Percentiles rank a stretch among this genome's conserved stretches.
phyloP scores from a whole-genome alignment of 2,113 vertebrate genomes.

The Mus spicilegus region DNA sequence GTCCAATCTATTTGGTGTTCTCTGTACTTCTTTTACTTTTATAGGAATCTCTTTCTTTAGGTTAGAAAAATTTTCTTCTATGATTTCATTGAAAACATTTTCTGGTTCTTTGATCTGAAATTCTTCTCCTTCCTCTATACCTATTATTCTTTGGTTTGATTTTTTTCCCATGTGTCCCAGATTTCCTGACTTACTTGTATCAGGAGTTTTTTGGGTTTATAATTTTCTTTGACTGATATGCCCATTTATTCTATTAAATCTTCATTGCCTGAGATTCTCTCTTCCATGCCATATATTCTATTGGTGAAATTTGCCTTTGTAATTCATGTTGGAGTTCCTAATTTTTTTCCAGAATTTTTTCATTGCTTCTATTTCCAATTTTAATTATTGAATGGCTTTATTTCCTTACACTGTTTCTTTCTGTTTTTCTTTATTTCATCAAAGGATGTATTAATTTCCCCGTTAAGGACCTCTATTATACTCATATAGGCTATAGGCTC shows the following conservation, averaged over 20 bases:
- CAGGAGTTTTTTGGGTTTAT: background rate
- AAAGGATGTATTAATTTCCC: background rate
- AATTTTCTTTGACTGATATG: background rate
- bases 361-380: background rate
- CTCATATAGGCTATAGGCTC: background rate
- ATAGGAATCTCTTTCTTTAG: background rate
- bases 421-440: background rate
- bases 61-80: background rate
- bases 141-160: background rate
- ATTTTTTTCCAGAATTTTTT: background rate
- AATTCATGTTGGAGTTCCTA: background rate
- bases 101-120: background rate
- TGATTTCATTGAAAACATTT: background rate
- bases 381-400: background rate
- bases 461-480: background rate
- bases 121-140: background rate
- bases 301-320: background rate
- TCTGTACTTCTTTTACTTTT: background rate
- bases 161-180: background rate
- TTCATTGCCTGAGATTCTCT: background rate
- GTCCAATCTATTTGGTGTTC: background rate
- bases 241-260: background rate
- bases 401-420: background rate
- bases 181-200: background rate
- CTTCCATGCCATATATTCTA: background rate